Percentiles rank a stretch among this genome's conserved stretches.
These are phyloP conservation scores for Macropodus opercularis DNA, from an alignment of 2,797 vertebrate species.

Conservation along the genomic window DNA sequence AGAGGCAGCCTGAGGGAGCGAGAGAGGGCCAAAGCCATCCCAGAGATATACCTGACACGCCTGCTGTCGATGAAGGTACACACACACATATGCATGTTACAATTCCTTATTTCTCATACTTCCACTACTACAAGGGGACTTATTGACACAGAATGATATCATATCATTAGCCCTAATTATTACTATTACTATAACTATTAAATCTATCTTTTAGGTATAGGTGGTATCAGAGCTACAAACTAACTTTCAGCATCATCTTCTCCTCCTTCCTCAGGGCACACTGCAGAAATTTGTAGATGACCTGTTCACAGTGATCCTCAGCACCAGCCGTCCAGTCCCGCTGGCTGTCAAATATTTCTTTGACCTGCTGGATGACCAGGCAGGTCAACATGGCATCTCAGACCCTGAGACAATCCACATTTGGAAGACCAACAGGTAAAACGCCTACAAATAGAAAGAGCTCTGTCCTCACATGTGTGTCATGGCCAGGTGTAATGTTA, in stretches of 20 bases:
- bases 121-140: no score
- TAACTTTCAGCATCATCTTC: neutral
- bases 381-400: slow-evolving; percentile 86
- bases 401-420: slow-evolving; percentile 97
- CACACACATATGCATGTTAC: neutral
- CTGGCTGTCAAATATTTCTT: slow-evolving; percentile 98
- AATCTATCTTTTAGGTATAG: no score
- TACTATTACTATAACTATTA: no score
- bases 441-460: neutral
- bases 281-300: slow-evolving; percentile 98
- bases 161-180: no score
- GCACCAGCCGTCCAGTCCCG: slow-evolving; percentile 92
- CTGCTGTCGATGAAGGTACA: slow-evolving; percentile 97
- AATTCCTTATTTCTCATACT: no score
- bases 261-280: slow-evolving; percentile 85
- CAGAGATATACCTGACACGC: slow-evolving; percentile 97
- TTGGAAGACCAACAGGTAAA: slow-evolving; percentile 98
- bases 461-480: neutral
- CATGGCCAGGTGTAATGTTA: no score
- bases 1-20: slow-evolving; percentile 93
- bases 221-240: no score
- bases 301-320: slow-evolving; percentile 95
- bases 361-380: slow-evolving; percentile 95
- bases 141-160: no score
- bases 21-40: slow-evolving; percentile 95